Evolutionary conservation across 1,140 invertebrate genomes (phyloP).

Genomic region (Zaprionus tsacasi): DNA sequence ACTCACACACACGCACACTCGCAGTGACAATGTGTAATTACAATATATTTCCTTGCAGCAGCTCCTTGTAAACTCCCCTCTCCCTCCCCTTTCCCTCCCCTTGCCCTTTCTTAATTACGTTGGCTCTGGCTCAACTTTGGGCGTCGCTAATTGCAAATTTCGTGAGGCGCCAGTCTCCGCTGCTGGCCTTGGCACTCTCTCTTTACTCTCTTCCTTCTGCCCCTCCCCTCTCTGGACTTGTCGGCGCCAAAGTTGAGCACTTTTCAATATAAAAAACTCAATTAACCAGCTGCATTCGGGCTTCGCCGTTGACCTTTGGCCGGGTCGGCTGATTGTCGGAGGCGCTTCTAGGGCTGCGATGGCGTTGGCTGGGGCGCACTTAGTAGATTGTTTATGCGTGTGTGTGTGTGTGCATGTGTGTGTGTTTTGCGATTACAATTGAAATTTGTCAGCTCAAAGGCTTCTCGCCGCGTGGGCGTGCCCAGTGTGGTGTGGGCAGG

Average conservation of each 20-base stretch:
- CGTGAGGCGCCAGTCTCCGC: constrained; percentile 25
- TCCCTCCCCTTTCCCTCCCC: neutral
- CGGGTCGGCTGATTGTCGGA: constrained; percentile 23
- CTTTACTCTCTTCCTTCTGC: neutral
- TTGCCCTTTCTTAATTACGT: constrained; percentile 4
- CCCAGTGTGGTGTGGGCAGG: neutral
- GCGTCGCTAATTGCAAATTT: constrained; percentile 60
- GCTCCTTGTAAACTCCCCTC: neutral
- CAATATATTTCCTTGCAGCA: neutral
- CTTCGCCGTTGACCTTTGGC: constrained; percentile 53
- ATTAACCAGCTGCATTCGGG: constrained; percentile 62
- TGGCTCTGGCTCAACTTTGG: constrained; percentile 35
- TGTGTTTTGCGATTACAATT: constrained; percentile 28
- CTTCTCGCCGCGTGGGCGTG: constrained; percentile 33
- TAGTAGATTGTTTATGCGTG: constrained; percentile 24
- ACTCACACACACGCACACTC: constrained; percentile 1
- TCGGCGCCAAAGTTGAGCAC: constrained; percentile 23
- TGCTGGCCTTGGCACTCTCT: neutral
- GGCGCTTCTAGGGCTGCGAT: constrained; percentile 58
- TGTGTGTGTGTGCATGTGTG: neutral
- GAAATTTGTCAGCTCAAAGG: constrained; percentile 46
- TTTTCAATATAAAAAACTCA: constrained; percentile 60
- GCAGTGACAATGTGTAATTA: constrained; percentile 13
- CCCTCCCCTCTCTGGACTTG: neutral
- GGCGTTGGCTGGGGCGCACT: neutral